Conservation (phyloP, 2,888 invertebrate genomes). For the Stegana nigrithorax region DNA sequence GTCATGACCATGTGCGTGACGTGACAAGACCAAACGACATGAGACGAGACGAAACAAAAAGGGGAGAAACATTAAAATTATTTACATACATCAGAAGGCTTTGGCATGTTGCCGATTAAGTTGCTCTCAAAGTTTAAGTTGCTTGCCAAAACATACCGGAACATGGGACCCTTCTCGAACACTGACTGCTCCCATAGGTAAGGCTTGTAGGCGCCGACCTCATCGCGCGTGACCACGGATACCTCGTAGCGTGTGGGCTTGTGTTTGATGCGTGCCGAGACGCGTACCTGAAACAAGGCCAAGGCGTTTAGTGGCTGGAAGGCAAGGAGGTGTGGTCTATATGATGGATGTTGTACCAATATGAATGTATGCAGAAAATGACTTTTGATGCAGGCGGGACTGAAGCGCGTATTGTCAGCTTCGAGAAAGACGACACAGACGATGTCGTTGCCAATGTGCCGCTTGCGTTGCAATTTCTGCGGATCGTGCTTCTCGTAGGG, state of each 20-base stretch:
- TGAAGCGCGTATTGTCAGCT: conserved; percentile 92
- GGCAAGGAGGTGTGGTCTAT: too few species aligned
- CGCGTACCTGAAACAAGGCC: conserved; percentile 74
- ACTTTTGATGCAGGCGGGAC: conserved; percentile 93
- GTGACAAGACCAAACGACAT: background rate
- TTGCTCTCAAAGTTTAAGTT: background rate
- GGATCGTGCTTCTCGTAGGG: conserved; percentile 94
- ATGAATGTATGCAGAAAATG: conserved; percentile 96
- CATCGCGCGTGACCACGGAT: conserved; percentile 92
- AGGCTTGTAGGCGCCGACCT: conserved; percentile 95
- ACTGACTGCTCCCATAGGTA: conserved; percentile 96
- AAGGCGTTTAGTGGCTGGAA: too few species aligned
- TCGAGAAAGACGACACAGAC: conserved; percentile 95
- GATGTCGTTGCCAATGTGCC: conserved; percentile 95
- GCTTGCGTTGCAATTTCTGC: conserved; percentile 91
- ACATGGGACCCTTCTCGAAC: conserved; percentile 94
- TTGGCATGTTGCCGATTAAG: background rate
- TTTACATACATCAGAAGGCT: background rate
- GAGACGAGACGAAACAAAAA: background rate
- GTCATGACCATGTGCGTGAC: background rate
- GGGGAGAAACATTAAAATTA: background rate
- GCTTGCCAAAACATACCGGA: conserved; percentile 75
- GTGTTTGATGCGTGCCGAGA: conserved; percentile 86
- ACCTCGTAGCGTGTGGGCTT: conserved; percentile 91
- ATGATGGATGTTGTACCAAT: too few species aligned